phyloP scores from a whole-genome alignment of 1,140 invertebrate species.

The Drosophila tsacasi region DNA sequence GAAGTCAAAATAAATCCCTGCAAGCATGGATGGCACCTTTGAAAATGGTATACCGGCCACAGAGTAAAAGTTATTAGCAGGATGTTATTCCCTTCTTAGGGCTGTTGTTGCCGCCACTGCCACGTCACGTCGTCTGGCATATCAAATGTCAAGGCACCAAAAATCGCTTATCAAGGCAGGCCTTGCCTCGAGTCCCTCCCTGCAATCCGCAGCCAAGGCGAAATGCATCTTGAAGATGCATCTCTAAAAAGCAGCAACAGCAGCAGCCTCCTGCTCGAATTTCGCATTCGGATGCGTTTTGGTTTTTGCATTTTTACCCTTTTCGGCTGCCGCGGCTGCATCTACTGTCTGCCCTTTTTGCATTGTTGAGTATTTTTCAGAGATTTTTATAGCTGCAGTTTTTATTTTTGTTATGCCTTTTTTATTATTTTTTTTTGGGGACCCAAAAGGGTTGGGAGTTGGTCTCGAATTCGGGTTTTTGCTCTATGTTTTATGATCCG shows the following conservation, averaged over 20 bases:
- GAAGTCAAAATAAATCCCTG: conserved; percentile 3
- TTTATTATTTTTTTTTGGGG: conserved; percentile 11
- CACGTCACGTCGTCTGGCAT: conserved; percentile 33
- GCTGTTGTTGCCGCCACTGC: conserved; percentile 10
- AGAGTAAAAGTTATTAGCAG: conserved; percentile 51
- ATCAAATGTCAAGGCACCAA: conserved; percentile 72
- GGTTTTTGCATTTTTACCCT: conserved; percentile 66
- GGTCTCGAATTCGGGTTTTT: conserved; percentile 69
- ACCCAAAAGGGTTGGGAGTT: conserved; percentile 56
- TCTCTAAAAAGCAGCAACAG: conserved; percentile 43
- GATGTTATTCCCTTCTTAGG: conserved; percentile 42
- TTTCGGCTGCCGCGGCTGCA: conserved; percentile 21
- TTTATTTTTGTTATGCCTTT: conserved; percentile 12
- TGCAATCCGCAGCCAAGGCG: conserved; percentile 2
- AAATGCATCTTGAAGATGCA: conserved; percentile 56
- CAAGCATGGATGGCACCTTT: neutral
- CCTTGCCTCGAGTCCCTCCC: conserved; percentile 16
- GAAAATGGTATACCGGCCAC: conserved; percentile 2
- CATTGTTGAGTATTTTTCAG: conserved; percentile 40
- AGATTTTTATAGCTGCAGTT: conserved; percentile 42
- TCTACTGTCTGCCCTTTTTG: conserved; percentile 36
- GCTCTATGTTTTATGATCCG: conserved; percentile 18
- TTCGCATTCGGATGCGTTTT: conserved; percentile 58
- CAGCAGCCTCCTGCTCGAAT: conserved; percentile 62
- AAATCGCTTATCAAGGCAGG: conserved; percentile 49